Base-by-base conservation (phyloP, 2,888 invertebrate species). In the Ormyrus labotus region DNA sequence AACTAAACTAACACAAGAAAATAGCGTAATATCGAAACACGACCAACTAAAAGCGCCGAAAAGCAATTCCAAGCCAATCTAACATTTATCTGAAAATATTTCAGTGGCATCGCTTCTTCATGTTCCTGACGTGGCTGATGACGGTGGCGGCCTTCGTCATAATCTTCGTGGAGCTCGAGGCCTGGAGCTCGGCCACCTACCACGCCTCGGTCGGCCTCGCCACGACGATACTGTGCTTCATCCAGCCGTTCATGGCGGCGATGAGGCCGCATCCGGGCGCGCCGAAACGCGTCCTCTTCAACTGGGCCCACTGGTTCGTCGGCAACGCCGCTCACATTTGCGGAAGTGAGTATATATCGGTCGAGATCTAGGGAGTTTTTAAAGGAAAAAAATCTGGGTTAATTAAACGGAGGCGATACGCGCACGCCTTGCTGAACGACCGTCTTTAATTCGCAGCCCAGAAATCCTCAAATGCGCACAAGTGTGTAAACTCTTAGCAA, bases 241-340 rank as follows among this genome's bases (percentile, higher is more conserved):
- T 97, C 83, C 97, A 98, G 90, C 97, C 97, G 5, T 95, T 97
- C 87, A 96, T 93, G 92, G 97, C 97, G 1, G 93, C 95, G 82
- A 95, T 97, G 90, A 93, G 98, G 83, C 97, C 97, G 0, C 95
- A 95, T 90, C 97, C 97, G 0, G 96, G 95, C 69, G 95, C 96
- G 9, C 93, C 94, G 13, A 94, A 93, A 85, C 92, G 98, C 74
- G 94, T 95, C 0, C 91, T 96, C 77, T 98, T 98, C 92, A 98
- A 98, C 92, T 98, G 98, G 97, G 90, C 93, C 2, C 98, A 98
- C 91, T 97, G 97, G 96, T 91, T 96, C 71, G 93, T 95, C 63
- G 98, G 98, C 63, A 98, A 98, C 91, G 91, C 94, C 0, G 96
- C 97, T 0, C 97, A 97, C 87, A 96, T 97, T 84, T 92, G 97